phyloP scores from a whole-genome alignment of 2,113 vertebrate species.

The Alosa alosa region DNA sequence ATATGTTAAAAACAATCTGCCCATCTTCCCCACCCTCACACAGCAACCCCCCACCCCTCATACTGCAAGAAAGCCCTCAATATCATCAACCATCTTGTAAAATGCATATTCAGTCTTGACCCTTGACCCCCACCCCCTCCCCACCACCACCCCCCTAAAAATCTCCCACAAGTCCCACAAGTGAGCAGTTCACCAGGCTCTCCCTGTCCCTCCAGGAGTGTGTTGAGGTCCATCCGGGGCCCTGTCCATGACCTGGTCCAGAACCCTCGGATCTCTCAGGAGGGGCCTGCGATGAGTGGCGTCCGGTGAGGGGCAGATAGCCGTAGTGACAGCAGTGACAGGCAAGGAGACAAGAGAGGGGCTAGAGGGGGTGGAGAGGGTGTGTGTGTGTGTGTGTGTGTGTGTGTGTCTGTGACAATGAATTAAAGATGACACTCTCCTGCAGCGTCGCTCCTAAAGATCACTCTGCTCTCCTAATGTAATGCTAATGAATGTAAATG shows the following conservation, averaged over 20 bases:
- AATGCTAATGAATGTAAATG: constrained; percentile 75
- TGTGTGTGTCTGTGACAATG: constrained; percentile 61
- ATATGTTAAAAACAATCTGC: too few species aligned
- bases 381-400: constrained; percentile 4
- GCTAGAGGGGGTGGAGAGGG: background rate
- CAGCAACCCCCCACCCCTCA: too few species aligned
- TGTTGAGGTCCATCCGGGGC: background rate
- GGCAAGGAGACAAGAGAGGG: background rate
- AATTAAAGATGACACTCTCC: constrained; percentile 74
- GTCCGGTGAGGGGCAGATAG: background rate
- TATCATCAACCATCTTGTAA: too few species aligned
- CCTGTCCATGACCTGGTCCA: background rate
- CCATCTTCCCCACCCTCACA: too few species aligned
- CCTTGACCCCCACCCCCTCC: too few species aligned
- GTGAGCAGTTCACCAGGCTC: background rate
- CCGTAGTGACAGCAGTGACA: background rate
- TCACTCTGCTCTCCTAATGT: constrained; percentile 68
- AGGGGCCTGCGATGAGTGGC: background rate
- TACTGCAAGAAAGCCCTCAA: too few species aligned
- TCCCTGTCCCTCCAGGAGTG: background rate
- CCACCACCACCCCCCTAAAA: too few species aligned
- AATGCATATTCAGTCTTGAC: too few species aligned
- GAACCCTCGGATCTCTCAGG: background rate
- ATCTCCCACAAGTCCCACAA: too few species aligned
- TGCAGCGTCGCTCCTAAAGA: constrained; percentile 69